These are phyloP conservation scores for Prorops nasuta DNA, from an alignment of 1,140 invertebrate species.

Conservation along the genomic window DNA sequence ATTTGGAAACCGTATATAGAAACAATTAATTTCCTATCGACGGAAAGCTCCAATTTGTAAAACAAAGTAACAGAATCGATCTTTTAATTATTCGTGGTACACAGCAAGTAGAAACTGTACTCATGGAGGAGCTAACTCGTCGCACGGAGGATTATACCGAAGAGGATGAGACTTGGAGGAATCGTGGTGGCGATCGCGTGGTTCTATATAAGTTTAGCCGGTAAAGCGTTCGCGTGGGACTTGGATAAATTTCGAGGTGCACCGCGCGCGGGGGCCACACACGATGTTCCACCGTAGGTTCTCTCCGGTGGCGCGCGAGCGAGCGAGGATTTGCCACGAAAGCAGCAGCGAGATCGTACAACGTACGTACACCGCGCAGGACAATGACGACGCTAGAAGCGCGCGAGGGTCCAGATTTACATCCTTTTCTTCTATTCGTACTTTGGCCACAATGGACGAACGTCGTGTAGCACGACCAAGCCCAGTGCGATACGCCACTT, in stretches of 20 bases:
- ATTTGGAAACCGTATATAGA: too few relatives aligned
- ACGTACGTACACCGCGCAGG: slow-evolving; percentile 26
- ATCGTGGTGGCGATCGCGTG: too few relatives aligned
- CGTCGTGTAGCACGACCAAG: slow-evolving; percentile 29
- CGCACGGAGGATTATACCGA: too few relatives aligned
- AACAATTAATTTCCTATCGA: too few relatives aligned
- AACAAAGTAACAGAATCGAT: too few relatives aligned
- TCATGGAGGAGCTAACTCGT: too few relatives aligned
- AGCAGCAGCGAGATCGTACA: slow-evolving; percentile 37
- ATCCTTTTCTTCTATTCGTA: slow-evolving; percentile 33
- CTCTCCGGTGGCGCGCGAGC: too few relatives aligned
- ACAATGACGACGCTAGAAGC: slow-evolving; percentile 30
- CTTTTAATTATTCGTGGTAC: too few relatives aligned
- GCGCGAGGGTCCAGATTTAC: slow-evolving; percentile 37
- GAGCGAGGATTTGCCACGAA: slow-evolving; percentile 33
- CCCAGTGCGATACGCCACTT: neutral
- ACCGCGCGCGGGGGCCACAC: slow-evolving; percentile 31
- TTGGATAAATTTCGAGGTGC: slow-evolving; percentile 42
- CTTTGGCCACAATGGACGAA: slow-evolving; percentile 17
- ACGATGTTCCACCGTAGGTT: slow-evolving; percentile 38
- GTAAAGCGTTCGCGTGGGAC: slow-evolving; percentile 38
- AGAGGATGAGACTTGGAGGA: too few relatives aligned
- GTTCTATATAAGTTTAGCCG: too few relatives aligned
- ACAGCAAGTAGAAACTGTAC: too few relatives aligned
- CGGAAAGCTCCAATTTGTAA: too few relatives aligned